Base-by-base conservation (phyloP, 2,797 vertebrate species). In the Vespertilio murinus region DNA sequence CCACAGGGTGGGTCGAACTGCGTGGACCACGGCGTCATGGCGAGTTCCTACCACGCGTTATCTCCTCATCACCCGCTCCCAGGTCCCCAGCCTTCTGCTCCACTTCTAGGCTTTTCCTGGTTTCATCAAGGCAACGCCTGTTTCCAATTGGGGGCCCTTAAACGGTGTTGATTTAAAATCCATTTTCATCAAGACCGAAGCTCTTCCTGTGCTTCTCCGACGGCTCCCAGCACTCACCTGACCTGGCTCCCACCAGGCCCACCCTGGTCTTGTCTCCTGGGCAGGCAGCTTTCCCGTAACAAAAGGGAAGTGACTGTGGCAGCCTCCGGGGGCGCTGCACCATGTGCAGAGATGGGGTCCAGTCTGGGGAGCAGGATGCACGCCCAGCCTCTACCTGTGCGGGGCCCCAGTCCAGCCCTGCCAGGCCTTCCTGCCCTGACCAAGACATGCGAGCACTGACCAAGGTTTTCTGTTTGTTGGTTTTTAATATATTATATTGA, bases 371-470 rank as follows among this genome's bases (percentile, higher is more conserved):
- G 25, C 23, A 4, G 2, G 2, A 35, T 38, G 25, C 35, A 9
- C 7, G 42, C 73, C 73, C 17, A 4, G 22, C n/a, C 18, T 11
- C 9, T 42, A 8, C 18, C 33, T 17, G 18, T 17, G 25, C 12
- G 18, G 47, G 14, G 13, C 54, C 49, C 33, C 30, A 28, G 73
- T 20, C 6, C 56, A 69, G 40, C 5, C 22, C 4, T 18, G 30
- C 40, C 3, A 23, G n/a, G 45, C 23, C 16, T 12, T n/a, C 12
- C 8, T 10, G 0, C 35, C 4, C n/a, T 4, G 2, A 7, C 2
- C 1, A 3, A 18, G 56, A 17, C 40, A 52, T 12, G 30, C 45
- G 45, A 42, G 8, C 42, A 42, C 42, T 42, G 42, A 42, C 42
- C 42, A 42, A 42, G 42, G 42, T 42, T 42, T 42, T 42, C 11